Conservation (phyloP, 2,113 vertebrate species). For the Carlito syrichta region DNA sequence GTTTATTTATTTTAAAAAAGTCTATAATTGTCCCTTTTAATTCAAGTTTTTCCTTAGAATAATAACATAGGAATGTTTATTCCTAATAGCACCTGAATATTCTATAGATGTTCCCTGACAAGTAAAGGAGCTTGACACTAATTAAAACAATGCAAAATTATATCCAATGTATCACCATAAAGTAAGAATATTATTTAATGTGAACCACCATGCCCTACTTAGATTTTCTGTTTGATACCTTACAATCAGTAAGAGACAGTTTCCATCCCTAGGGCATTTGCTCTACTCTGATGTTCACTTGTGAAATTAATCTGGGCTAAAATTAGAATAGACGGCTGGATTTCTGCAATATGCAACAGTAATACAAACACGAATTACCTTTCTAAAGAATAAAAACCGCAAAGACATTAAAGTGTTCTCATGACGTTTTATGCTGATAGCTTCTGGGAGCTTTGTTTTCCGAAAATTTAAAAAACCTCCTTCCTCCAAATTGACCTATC, state of each 20-base stretch:
- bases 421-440: background rate
- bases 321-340: slow-evolving; percentile 42
- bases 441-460: background rate
- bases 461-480: background rate
- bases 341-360: slow-evolving; percentile 66
- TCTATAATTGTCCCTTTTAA: background rate
- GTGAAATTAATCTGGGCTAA: slow-evolving; percentile 40
- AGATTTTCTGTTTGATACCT: background rate
- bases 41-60: background rate
- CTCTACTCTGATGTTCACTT: background rate
- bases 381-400: slow-evolving; percentile 70
- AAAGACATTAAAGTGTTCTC: background rate
- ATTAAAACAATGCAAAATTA: background rate
- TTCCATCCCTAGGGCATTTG: background rate
- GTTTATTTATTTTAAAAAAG: background rate
- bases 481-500: background rate
- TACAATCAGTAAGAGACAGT: background rate
- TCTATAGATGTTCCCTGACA: background rate
- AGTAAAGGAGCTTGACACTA: background rate
- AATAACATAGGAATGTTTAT: background rate
- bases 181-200: background rate
- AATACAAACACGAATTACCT: slow-evolving; percentile 55
- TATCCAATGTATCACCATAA: background rate
- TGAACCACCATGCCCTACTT: background rate
- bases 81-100: background rate